Base-by-base conservation (phyloP, 2,888 invertebrate species). In the Ophion costatus region DNA sequence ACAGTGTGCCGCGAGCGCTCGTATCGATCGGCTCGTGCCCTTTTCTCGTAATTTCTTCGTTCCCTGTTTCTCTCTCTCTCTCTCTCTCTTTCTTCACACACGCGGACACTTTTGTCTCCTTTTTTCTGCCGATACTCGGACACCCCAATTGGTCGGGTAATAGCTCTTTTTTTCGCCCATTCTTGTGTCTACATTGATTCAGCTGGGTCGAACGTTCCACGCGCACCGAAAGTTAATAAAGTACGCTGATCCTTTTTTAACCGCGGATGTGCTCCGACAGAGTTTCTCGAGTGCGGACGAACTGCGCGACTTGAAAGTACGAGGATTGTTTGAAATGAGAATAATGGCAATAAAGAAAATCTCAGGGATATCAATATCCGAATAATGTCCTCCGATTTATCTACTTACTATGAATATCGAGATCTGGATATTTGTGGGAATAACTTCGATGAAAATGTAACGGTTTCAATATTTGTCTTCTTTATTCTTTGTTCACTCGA, bases 1-100 rank as follows among this genome's bases (percentile, higher is more conserved):
- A 64, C 78, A 20, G 20, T 20, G 59, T 59, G 22, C 20, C 59
- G 33, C 77, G n/a, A 5, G 29, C 77, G 17, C 33, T 63, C 66
- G 11, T 69, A 84, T 84, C 80, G 83, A 84, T 84, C 80, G 51
- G 56, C 29, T n/a, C 38, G 57, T 71, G 45, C 71, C 73, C 66
- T 70, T 59, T 64, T 73, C 57, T 71, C 73, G n/a, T 57, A 33
- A 10, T 66, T 78, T 38, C 75, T 42, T n/a, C 5, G 51, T 42
- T 33, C 20, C 42, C 9, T 61, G 56, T 69, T 69, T 9, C 57
- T 42, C 66, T 22, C 22, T 63, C 9, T 61, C 38, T 17, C 33
- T 33, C 76, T 20, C 45, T 61, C 64, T 22, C 33, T 17, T 51
- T 69, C 1, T 69, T 69, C 42, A 11, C 1, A 38, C 20, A 9